Conservation (phyloP, 1,140 invertebrate genomes). For the Chelonus insularis region DNA sequence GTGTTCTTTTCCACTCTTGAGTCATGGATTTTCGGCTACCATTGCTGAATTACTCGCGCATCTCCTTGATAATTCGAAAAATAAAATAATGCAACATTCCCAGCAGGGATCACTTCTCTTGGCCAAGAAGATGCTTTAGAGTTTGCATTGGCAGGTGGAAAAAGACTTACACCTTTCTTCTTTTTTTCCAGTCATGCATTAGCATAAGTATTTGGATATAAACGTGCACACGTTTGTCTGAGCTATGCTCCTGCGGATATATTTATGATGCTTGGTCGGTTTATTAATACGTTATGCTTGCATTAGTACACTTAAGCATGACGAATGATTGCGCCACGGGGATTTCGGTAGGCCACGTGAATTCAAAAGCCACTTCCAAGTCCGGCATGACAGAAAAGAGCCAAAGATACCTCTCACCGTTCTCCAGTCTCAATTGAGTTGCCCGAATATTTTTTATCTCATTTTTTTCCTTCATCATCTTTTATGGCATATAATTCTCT, state of each 20-base stretch:
- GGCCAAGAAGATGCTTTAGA: not conserved
- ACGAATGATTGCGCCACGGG: conserved; percentile 50
- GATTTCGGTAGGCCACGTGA: conserved; percentile 42
- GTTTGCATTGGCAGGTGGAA: conserved; percentile 45
- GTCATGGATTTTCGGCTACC: conserved; percentile 8
- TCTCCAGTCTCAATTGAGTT: conserved; percentile 1
- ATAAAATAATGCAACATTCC: conserved; percentile 11
- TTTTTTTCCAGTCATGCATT: conserved; percentile 41
- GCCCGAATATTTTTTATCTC: conserved; percentile 4
- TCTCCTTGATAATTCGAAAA: conserved; percentile 5
- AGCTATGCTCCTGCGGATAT: conserved; percentile 20
- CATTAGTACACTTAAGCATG: conserved; percentile 59
- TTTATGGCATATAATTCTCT: not conserved
- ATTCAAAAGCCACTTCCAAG: conserved; percentile 27
- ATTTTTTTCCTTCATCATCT: conserved; percentile 5
- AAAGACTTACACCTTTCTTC: conserved; percentile 42
- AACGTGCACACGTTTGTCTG: conserved; percentile 30
- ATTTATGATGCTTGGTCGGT: conserved; percentile 34
- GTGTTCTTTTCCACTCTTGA: conserved; percentile 25
- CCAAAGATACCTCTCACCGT: not conserved
- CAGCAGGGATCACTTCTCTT: conserved; percentile 9
- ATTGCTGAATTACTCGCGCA: conserved; percentile 7
- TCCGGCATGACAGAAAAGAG: not conserved
- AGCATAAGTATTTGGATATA: conserved; percentile 55
- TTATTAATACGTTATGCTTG: conserved; percentile 59